These are phyloP conservation scores for Xylocampa areola DNA, from an alignment of 2,888 invertebrate genomes.

Conservation along the genomic window DNA sequence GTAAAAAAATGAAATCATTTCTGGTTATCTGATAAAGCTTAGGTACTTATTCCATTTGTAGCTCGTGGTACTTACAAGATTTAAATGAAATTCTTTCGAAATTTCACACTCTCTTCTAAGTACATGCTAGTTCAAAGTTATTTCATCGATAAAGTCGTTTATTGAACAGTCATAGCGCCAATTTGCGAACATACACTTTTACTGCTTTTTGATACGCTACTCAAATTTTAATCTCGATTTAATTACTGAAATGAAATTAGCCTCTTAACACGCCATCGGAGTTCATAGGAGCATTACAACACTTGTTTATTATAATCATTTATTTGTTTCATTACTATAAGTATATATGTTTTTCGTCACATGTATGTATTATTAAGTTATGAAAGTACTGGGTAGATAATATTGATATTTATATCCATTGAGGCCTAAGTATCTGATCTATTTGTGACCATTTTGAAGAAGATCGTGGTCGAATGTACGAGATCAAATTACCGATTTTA, in stretches of 20 bases:
- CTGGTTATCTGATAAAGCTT: too few species aligned
- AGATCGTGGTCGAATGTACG: too few species aligned
- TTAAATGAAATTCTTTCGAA: background rate
- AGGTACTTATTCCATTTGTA: too few species aligned
- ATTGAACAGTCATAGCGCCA: conserved; percentile 69
- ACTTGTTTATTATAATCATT: conserved; percentile 42
- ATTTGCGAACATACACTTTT: conserved; percentile 79
- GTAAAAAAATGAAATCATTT: too few species aligned
- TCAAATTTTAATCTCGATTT: conserved; percentile 85
- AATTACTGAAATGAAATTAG: conserved; percentile 78
- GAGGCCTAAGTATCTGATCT: too few species aligned
- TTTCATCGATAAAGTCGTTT: conserved; percentile 61
- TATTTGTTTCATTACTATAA: conserved; percentile 12
- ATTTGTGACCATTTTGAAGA: too few species aligned
- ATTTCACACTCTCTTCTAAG: conserved; percentile 1
- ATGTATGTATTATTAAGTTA: too few species aligned
- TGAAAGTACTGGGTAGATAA: too few species aligned
- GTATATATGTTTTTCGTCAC: background rate
- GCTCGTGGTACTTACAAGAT: too few species aligned
- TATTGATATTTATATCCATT: too few species aligned
- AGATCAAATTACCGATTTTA: too few species aligned
- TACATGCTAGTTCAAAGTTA: conserved; percentile 36
- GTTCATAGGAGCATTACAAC: conserved; percentile 57
- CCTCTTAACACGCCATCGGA: conserved; percentile 66
- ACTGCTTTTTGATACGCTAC: conserved; percentile 83